Base-by-base conservation (phyloP, 2,888 invertebrate genomes). In the Bellardia bayeri region DNA sequence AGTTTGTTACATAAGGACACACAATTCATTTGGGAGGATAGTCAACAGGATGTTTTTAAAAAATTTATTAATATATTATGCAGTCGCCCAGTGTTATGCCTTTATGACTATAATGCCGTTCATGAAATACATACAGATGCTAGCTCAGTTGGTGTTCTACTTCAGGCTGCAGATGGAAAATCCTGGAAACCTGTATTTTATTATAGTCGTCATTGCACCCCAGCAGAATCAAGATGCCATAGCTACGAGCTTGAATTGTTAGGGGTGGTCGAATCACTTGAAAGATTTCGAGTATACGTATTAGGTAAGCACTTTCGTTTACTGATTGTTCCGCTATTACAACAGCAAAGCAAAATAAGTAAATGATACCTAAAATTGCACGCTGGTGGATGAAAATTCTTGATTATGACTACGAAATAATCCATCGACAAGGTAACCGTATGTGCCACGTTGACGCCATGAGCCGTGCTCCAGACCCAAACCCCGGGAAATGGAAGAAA, bases 261-360 rank as follows among this genome's bases (percentile, higher is more conserved):
- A 51, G 51, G n/a, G 13, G 85, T 84, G 1, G 85, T 89, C n/a
- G 85, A 85, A 61, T n/a, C 79, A 8, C 33, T 82, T 13, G 68
- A 86, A 51, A 82, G 79, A 16, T 87, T 80, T 49, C 80, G 83
- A 8, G 61, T 69, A 2, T 63, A 87, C 30, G 16, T 56, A 30
- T 54, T 87, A 23, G 83, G 83, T 23, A 72, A 79, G 30, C n/a
- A 58, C 2, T 86, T 86, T 45, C 83, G 71, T 42, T 83, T 8
- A 84, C 75, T 8, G 87, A 82, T 69, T 82, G 79, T 68, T 80
- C 80, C 51, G 85, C 81, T n/a, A 76, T 66, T 45, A 30, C 66
- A 2, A 45, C 13, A 14, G 45, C 45, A 11, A 66, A 45, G 23
- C 23, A 45, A 9, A 66, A 23, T 23, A 66, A 66, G 5, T 23